Conservation (phyloP, 2,797 vertebrate species). For the Erethizon dorsatum region DNA sequence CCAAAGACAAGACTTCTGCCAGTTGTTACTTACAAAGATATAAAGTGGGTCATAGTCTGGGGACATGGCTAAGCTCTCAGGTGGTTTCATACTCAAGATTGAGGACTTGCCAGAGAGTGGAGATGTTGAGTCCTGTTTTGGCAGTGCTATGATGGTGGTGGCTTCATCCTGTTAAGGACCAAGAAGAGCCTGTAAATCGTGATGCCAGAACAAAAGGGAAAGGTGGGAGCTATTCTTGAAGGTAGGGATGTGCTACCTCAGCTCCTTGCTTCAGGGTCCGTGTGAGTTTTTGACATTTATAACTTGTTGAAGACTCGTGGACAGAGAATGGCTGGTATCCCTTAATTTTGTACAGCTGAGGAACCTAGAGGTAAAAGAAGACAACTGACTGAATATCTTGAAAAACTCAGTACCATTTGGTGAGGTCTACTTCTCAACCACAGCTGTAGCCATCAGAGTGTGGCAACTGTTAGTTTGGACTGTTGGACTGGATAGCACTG, state of each 20-base stretch:
- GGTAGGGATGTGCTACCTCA: slow-evolving; percentile 85
- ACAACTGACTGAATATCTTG: background rate
- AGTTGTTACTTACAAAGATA: slow-evolving; percentile 90
- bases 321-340: slow-evolving; percentile 87
- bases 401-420: background rate
- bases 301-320: slow-evolving; percentile 83
- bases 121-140: slow-evolving; percentile 30
- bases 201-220: background rate
- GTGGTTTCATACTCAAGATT: slow-evolving; percentile 87
- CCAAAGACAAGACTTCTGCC: background rate
- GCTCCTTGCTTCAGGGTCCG: slow-evolving; percentile 88
- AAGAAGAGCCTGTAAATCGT: background rate
- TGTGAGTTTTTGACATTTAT: slow-evolving; percentile 85
- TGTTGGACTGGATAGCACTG: background rate
- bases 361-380: slow-evolving; percentile 87
- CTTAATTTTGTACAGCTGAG: slow-evolving; percentile 88
- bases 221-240: background rate
- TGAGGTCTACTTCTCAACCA: background rate
- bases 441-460: background rate
- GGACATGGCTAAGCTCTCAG: slow-evolving; percentile 83
- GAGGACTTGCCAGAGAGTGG: slow-evolving; percentile 63
- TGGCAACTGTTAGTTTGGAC: background rate
- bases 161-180: slow-evolving; percentile 89
- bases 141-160: slow-evolving; percentile 75
- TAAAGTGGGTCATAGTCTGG: slow-evolving; percentile 85